Evolutionary conservation across 2,113 vertebrate species (phyloP).

Genomic region (Pygoscelis adeliae): DNA sequence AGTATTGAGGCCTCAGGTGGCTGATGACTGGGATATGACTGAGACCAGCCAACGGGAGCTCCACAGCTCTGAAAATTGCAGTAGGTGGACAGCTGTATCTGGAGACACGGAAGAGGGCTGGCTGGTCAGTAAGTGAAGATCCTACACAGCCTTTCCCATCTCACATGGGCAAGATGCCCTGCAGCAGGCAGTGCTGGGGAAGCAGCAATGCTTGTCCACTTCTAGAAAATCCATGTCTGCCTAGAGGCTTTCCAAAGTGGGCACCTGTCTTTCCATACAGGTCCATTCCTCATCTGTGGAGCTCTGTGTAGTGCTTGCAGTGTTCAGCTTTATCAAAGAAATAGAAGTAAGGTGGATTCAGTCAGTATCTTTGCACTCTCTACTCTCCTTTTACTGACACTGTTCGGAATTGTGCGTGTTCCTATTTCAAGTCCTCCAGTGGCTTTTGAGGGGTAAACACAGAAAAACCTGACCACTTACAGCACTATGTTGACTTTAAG

Average conservation of each 20-base stretch:
- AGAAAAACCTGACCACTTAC: background rate
- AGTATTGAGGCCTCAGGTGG: background rate
- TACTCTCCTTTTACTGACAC: background rate
- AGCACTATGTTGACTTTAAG: background rate
- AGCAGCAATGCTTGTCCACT: background rate
- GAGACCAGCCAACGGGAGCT: background rate
- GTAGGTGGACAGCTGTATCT: background rate
- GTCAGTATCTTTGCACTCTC: background rate
- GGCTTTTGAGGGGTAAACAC: background rate
- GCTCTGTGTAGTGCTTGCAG: background rate
- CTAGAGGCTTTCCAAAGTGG: background rate
- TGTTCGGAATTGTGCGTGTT: background rate
- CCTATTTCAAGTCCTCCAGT: background rate
- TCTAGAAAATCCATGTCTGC: background rate
- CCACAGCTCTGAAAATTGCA: background rate
- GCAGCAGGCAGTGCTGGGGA: background rate
- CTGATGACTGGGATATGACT: background rate
- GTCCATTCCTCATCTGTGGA: background rate
- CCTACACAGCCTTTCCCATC: background rate
- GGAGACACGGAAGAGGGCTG: background rate
- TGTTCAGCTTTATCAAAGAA: background rate
- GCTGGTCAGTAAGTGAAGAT: background rate
- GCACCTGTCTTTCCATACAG: background rate
- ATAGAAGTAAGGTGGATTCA: background rate
- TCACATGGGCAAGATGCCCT: background rate